These are phyloP conservation scores for Leucophenga montana DNA, from an alignment of 2,888 invertebrate species.

Conservation along the genomic window DNA sequence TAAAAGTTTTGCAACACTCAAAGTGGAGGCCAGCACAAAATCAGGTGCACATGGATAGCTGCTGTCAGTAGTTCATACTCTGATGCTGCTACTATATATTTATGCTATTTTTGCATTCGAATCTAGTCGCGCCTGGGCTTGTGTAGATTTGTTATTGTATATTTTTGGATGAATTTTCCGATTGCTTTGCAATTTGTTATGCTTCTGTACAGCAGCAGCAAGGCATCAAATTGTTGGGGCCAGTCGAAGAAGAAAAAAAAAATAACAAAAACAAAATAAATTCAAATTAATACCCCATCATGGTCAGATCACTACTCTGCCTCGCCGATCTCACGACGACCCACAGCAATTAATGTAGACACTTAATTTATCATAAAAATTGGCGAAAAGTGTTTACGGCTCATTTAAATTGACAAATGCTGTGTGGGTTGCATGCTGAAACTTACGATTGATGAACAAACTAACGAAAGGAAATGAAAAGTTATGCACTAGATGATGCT, in stretches of 20 bases:
- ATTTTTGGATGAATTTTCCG: conserved; percentile 17
- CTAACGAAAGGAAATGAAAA: no score
- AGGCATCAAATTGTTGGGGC: conserved; percentile 57
- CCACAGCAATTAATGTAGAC: conserved; percentile 63
- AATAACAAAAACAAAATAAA: no score
- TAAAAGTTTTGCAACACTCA: conserved; percentile 8
- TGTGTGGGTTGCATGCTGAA: conserved; percentile 56
- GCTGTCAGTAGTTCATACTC: no score
- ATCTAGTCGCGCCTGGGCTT: not conserved
- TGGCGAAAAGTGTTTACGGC: conserved; percentile 62
- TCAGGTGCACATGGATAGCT: conserved; percentile 20
- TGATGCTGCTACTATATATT: conserved; percentile 5
- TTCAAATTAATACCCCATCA: conserved; percentile 25
- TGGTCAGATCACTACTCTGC: conserved; percentile 27
- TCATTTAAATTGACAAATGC: conserved; percentile 65
- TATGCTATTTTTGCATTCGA: conserved; percentile 28
- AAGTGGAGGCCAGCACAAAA: conserved; percentile 38
- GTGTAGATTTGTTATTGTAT: not conserved
- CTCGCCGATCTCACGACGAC: conserved; percentile 50
- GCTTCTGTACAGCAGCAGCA: conserved; percentile 9
- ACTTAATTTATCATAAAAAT: conserved; percentile 65
- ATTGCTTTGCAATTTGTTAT: conserved; percentile 25
- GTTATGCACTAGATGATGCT: conserved; percentile 11
- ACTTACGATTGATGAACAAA: not conserved
- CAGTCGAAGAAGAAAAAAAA: not conserved